Evolutionary conservation across 2,113 vertebrate genomes (phyloP).

Genomic region (Ptyas mucosa): DNA sequence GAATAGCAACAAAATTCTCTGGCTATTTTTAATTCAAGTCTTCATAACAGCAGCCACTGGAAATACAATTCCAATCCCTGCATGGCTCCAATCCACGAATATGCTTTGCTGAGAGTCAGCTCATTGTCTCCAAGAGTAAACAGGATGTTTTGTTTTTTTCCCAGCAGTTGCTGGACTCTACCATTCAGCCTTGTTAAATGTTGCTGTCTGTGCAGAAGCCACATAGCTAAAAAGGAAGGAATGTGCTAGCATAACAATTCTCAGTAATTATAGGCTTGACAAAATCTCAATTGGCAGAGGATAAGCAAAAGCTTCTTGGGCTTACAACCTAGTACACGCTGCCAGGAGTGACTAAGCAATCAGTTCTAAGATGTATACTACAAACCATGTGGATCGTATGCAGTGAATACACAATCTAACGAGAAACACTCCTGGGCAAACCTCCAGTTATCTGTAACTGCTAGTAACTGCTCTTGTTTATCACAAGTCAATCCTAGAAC

Average conservation of each 20-base stretch:
- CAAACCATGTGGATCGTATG: background rate
- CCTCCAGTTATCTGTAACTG: conserved; percentile 17
- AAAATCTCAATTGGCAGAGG: background rate
- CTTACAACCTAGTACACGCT: background rate
- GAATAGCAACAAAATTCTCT: background rate
- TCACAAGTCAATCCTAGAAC: conserved; percentile 21
- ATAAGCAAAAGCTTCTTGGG: background rate
- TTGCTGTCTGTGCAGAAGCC: background rate
- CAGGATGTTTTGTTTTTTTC: conserved; percentile 45
- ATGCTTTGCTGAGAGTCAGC: conserved; percentile 29
- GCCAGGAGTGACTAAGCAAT: background rate
- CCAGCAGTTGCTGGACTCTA: conserved; percentile 42
- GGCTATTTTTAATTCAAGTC: background rate
- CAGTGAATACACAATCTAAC: conserved; percentile 16
- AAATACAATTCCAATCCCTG: background rate
- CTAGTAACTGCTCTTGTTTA: conserved; percentile 9
- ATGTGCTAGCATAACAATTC: accelerated
- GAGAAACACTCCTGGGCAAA: conserved; percentile 31
- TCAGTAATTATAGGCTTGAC: accelerated
- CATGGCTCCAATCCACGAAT: background rate
- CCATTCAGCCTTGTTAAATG: background rate
- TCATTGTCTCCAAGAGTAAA: conserved; percentile 53
- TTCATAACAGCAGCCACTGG: background rate
- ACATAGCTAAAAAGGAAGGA: background rate
- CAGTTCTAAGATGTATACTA: background rate